Base-by-base conservation (phyloP, 2,888 invertebrate genomes). In the Herminia tarsipennalis region DNA sequence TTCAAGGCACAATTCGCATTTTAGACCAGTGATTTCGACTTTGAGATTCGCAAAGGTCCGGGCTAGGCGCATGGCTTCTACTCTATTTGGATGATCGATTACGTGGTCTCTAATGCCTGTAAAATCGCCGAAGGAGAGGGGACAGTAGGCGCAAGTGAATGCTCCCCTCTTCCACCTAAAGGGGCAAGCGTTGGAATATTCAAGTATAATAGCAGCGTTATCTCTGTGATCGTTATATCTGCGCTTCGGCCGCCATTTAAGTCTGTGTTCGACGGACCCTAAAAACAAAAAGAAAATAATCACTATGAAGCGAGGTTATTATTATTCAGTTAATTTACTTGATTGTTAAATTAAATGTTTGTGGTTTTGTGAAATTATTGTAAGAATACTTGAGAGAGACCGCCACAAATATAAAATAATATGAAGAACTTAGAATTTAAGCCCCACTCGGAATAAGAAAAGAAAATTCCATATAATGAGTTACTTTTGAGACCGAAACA, bases 221-320 rank as follows among this genome's bases (percentile, higher is more conserved):
- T 83, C 83, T 71, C 88, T 87, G 63, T 82, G 82, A 78, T 89
- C 86, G 59, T 83, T 73, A 78, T 70, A 86, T 79, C 81, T 83
- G 73, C 83, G 81, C 62, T 67, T 76, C 65, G 81, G 75, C 73
- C 73, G 86, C 86, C 86, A 87, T 72, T 79, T 83, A 55, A 78
- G 55, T 59, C 70, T 76, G 69, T 56, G 61, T 66, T 71, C 73
- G 70, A 60, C 46, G 69, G 65, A 56, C 59, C 86, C 88, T 88
- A 88, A 78, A 86, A 86, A 81, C 79, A 86, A 85, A 85, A 83
- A 82, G 78, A 83, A 82, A 69, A 53, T 36, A 41, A 54, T 70
- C 53, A 72, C 71, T 72, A 65, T 79, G 70, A 72, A 68, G 69
- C 56, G 51, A 42, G 25, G 47, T 44, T 21, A n/a, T n/a, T n/a